Percentiles rank a stretch among this genome's conserved stretches.
These are phyloP conservation scores for Cheirogaleus major DNA, from an alignment of 2,797 vertebrate genomes.

Conservation along the genomic window DNA sequence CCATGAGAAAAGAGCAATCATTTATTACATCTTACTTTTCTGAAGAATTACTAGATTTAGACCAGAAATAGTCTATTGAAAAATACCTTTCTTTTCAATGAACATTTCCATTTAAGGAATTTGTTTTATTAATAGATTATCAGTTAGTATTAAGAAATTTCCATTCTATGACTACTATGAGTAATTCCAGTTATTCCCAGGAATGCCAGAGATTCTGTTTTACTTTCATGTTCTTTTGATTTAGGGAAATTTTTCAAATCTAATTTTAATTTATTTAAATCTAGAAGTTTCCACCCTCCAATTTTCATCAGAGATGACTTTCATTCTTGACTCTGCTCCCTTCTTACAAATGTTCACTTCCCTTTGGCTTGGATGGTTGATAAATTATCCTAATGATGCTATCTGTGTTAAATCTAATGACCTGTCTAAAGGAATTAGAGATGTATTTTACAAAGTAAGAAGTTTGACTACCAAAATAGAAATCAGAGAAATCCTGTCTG, in stretches of 20 bases:
- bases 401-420: conserved; percentile 52
- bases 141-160: not conserved
- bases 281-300: not conserved
- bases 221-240: conserved; percentile 25
- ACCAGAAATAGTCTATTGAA: not conserved
- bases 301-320: not conserved
- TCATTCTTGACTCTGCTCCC: not conserved
- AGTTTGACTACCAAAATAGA: not conserved
- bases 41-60: conserved; percentile 4
- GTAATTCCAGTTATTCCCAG: not conserved
- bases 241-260: not conserved
- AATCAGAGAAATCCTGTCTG: not conserved
- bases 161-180: not conserved
- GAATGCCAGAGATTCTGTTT: not conserved
- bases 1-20: not conserved
- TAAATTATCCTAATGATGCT: conserved; percentile 47
- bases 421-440: conserved; percentile 39
- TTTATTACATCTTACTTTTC: not conserved
- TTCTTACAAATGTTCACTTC: not conserved
- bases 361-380: not conserved
- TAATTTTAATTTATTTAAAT: conserved; percentile 54
- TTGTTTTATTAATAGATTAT: not conserved
- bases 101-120: not conserved
- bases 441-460: conserved; percentile 16
- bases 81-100: not conserved